These are phyloP conservation scores for Eristalis arbustorum DNA, from an alignment of 2,888 invertebrate genomes.

Conservation along the genomic window DNA sequence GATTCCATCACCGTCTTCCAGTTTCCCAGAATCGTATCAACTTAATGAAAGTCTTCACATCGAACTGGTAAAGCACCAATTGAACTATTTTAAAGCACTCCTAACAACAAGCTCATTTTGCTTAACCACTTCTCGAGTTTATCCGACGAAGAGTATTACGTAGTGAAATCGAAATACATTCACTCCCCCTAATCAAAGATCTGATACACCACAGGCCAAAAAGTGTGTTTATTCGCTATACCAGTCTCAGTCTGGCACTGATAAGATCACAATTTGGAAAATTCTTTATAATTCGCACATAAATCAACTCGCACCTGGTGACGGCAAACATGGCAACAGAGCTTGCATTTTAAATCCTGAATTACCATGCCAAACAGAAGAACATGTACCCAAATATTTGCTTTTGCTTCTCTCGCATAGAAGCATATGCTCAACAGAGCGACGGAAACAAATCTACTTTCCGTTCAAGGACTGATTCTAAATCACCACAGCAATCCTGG, in stretches of 20 bases:
- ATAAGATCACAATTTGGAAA: slow-evolving; percentile 25
- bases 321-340: slow-evolving; percentile 40
- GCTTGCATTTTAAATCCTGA: slow-evolving; percentile 61
- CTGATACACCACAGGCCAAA: background rate
- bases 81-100: too few species aligned
- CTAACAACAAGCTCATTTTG: too few species aligned
- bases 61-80: too few species aligned
- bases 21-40: too few species aligned
- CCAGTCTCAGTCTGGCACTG: slow-evolving; percentile 6
- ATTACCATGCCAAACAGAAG: slow-evolving; percentile 61
- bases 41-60: too few species aligned
- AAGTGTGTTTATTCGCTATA: background rate
- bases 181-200: background rate
- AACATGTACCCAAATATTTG: slow-evolving; percentile 56
- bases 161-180: background rate
- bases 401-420: background rate
- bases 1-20: too few species aligned
- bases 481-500: slow-evolving; percentile 48
- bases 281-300: slow-evolving; percentile 39
- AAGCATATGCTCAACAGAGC: slow-evolving; percentile 6
- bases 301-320: slow-evolving; percentile 52
- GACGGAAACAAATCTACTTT: background rate
- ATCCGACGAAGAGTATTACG: too few species aligned
- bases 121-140: too few species aligned
- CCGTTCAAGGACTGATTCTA: slow-evolving; percentile 28